A percentile compares a stretch with the other conserved stretches of the same genome.
Evolutionary conservation across 2,888 invertebrate genomes (phyloP).

Genomic region (Archips crataeganus): DNA sequence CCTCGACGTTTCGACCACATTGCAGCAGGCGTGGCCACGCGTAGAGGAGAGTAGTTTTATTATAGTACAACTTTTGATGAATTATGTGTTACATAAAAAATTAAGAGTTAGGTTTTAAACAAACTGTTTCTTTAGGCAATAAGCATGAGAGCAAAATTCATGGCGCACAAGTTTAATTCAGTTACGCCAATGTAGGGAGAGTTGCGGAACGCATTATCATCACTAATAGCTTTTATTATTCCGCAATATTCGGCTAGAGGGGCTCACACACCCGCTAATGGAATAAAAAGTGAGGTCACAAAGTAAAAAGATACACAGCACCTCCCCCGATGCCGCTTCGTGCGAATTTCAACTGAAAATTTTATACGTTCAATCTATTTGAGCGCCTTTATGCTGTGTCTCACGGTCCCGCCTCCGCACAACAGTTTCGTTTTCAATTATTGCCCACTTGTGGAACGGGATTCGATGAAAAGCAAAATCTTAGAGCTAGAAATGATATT

Average conservation of each 20-base stretch:
- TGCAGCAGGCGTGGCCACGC: no score
- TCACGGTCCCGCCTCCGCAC: conserved; percentile 78
- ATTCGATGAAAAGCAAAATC: conserved; percentile 79
- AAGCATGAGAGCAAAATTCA: conserved; percentile 71
- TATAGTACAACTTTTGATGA: no score
- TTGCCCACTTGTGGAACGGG: conserved; percentile 85
- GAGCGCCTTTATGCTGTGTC: conserved; percentile 83
- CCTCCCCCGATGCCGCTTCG: conserved; percentile 81
- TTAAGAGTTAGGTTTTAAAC: conserved; percentile 57
- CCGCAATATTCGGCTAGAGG: conserved; percentile 83
- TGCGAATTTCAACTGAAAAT: conserved; percentile 85
- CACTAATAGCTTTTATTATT: conserved; percentile 85
- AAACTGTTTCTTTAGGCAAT: conserved; percentile 64
- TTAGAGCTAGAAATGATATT: conserved; percentile 82
- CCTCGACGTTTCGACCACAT: no score
- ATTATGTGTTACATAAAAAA: conserved; percentile 43
- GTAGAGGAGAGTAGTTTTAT: no score
- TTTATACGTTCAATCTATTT: conserved; percentile 85
- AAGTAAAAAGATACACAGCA: conserved; percentile 84
- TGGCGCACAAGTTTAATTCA: conserved; percentile 75
- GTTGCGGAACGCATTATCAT: conserved; percentile 81
- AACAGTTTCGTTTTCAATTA: conserved; percentile 85
- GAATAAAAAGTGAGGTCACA: conserved; percentile 86
- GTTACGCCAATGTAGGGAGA: conserved; percentile 71
- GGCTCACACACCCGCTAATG: conserved; percentile 83